These are phyloP conservation scores for Bos javanicus DNA, from an alignment of 2,113 vertebrate genomes.

Conservation along the genomic window DNA sequence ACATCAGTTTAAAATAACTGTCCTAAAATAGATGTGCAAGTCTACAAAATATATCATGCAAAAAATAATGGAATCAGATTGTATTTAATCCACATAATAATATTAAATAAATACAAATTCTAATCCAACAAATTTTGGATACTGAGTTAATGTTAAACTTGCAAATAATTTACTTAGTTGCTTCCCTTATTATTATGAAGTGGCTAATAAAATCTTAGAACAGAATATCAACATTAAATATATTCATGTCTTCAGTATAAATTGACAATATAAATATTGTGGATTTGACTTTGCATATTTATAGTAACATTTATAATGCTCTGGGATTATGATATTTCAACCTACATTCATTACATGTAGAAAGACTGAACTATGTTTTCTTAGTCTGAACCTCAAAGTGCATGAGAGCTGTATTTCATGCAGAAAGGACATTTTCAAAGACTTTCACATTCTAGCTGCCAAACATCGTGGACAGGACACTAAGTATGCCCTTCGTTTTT, in stretches of 20 bases:
- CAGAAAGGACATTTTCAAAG: slow-evolving; percentile 43
- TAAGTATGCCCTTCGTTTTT: slow-evolving; percentile 32
- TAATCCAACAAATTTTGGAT: slow-evolving; percentile 4
- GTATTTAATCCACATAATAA: neutral
- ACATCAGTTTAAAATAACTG: neutral
- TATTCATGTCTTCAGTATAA: neutral
- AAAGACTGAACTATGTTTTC: slow-evolving; percentile 24
- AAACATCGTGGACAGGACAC: slow-evolving; percentile 42
- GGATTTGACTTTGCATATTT: neutral
- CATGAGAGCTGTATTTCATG: slow-evolving; percentile 37
- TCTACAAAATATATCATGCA: neutral
- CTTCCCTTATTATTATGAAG: slow-evolving; percentile 8
- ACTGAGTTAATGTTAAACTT: neutral
- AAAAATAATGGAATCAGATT: slow-evolving; percentile 6
- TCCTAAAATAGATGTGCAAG: neutral
- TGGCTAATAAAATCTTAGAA: neutral
- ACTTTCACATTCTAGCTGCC: slow-evolving; percentile 34
- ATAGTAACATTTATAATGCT: neutral
- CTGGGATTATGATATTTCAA: neutral
- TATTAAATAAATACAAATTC: neutral
- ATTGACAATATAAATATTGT: neutral
- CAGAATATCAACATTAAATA: neutral
- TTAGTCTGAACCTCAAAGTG: slow-evolving; percentile 6
- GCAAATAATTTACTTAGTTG: slow-evolving; percentile 26
- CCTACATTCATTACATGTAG: neutral